A percentile compares a stretch with the other conserved stretches of the same genome.
Conservation (phyloP, 2,888 invertebrate species). For the Thyatira batis region DNA sequence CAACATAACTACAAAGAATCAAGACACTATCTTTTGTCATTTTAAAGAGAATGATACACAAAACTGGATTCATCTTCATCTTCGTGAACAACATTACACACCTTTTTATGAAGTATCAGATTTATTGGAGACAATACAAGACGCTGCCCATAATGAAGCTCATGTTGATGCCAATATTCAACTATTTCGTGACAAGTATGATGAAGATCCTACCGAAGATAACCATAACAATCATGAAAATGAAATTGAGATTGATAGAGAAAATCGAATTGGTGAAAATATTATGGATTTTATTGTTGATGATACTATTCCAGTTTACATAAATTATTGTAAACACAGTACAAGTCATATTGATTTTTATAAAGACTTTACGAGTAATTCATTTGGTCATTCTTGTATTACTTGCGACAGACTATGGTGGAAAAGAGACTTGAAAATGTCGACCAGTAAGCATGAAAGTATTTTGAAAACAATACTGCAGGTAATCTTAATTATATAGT, state of each 20-base stretch:
- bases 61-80: slow-evolving; percentile 46
- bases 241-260: slow-evolving; percentile 30
- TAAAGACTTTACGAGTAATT: slow-evolving; percentile 25
- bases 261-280: slow-evolving; percentile 24
- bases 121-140: slow-evolving; percentile 32
- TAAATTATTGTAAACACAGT: slow-evolving; percentile 29
- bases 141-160: slow-evolving; percentile 28
- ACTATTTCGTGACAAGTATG: slow-evolving; percentile 27
- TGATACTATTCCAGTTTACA: slow-evolving; percentile 33
- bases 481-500: slow-evolving; percentile 12
- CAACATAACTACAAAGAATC: slow-evolving; percentile 36
- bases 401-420: slow-evolving; percentile 31
- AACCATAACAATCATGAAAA: slow-evolving; percentile 31
- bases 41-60: slow-evolving; percentile 45
- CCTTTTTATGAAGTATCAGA: slow-evolving; percentile 29
- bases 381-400: slow-evolving; percentile 29
- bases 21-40: slow-evolving; percentile 41
- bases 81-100: slow-evolving; percentile 28
- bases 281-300: slow-evolving; percentile 33
- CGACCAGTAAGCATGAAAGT: slow-evolving; percentile 25
- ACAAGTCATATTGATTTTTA: slow-evolving; percentile 28
- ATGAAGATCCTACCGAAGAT: slow-evolving; percentile 32
- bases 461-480: slow-evolving; percentile 26
- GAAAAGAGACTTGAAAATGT: slow-evolving; percentile 20
- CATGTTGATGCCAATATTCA: slow-evolving; percentile 30